Percentiles rank a stretch among this genome's conserved stretches.
Conservation (phyloP, 2,797 vertebrate species). For the Cossypha heuglini region DNA sequence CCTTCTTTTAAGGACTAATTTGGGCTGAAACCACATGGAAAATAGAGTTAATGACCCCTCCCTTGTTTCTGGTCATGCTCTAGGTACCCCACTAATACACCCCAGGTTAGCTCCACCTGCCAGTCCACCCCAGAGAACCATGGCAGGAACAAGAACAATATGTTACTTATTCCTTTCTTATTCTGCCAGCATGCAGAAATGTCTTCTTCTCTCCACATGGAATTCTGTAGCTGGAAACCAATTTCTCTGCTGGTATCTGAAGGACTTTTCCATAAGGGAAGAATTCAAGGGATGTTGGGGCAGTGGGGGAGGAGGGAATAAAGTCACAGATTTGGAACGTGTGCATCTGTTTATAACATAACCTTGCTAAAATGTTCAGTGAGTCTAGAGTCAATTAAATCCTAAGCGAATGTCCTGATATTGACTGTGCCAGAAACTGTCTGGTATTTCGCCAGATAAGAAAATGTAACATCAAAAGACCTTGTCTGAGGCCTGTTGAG, state of each 20-base stretch:
- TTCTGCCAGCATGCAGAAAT: background rate
- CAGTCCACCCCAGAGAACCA: background rate
- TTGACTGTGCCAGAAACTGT: conserved; percentile 52
- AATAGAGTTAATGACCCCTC: background rate
- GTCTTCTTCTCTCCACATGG: background rate
- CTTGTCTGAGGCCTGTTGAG: conserved; percentile 42
- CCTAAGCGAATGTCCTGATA: conserved; percentile 46
- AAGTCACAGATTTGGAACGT: conserved; percentile 35
- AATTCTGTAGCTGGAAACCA: conserved; percentile 4
- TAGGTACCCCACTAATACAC: background rate
- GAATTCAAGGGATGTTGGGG: background rate
- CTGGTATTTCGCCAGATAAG: conserved; percentile 58
- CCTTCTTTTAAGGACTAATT: background rate
- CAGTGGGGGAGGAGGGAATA: conserved; percentile 13
- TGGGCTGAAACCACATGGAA: background rate
- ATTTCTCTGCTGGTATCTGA: background rate
- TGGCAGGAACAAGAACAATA: background rate
- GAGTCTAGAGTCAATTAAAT: conserved; percentile 56
- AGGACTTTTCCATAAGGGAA: conserved; percentile 26
- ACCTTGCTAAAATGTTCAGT: conserved; percentile 56
- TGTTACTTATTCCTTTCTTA: background rate
- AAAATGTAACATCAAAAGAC: conserved; percentile 49
- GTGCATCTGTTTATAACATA: conserved; percentile 56
- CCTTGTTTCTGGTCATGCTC: background rate
- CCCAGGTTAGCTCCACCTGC: background rate